Evolutionary conservation across 2,797 vertebrate genomes (phyloP).

Genomic region (Sebastes matsubarae): DNA sequence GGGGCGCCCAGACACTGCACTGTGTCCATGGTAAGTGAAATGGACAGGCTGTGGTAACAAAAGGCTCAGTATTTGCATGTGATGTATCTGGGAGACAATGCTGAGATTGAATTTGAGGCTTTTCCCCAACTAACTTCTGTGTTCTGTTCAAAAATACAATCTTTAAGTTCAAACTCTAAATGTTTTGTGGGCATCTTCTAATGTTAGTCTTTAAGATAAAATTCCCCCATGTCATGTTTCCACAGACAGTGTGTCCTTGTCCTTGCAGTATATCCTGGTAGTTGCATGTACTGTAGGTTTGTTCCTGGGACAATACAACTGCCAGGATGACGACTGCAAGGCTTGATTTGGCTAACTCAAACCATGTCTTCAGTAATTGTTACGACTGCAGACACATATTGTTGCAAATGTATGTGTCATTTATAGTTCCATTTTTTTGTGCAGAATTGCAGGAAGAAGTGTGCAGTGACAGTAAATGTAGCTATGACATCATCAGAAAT

Average conservation of each 20-base stretch:
- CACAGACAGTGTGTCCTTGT: neutral
- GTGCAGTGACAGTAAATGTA: too few relatives aligned
- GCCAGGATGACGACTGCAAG: neutral
- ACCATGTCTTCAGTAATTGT: neutral
- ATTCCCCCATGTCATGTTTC: neutral
- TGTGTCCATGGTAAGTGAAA: constrained; percentile 12
- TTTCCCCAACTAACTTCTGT: neutral
- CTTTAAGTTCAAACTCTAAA: neutral
- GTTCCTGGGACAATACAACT: neutral
- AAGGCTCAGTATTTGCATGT: neutral
- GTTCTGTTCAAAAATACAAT: neutral
- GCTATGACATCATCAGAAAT: too few relatives aligned
- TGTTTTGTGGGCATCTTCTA: too few relatives aligned
- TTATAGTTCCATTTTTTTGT: too few relatives aligned
- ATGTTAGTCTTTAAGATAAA: neutral
- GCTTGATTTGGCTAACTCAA: neutral
- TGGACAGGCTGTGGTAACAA: neutral
- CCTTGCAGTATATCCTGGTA: neutral
- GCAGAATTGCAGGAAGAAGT: too few relatives aligned
- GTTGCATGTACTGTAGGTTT: too few relatives aligned
- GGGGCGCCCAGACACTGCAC: constrained; percentile 16
- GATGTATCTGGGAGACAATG: neutral
- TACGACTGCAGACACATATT: too few relatives aligned
- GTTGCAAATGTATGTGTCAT: too few relatives aligned
- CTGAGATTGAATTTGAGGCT: neutral